These are phyloP conservation scores for Phymorhynchus buccinoides DNA, from an alignment of 1,140 invertebrate genomes.

Conservation along the genomic window DNA sequence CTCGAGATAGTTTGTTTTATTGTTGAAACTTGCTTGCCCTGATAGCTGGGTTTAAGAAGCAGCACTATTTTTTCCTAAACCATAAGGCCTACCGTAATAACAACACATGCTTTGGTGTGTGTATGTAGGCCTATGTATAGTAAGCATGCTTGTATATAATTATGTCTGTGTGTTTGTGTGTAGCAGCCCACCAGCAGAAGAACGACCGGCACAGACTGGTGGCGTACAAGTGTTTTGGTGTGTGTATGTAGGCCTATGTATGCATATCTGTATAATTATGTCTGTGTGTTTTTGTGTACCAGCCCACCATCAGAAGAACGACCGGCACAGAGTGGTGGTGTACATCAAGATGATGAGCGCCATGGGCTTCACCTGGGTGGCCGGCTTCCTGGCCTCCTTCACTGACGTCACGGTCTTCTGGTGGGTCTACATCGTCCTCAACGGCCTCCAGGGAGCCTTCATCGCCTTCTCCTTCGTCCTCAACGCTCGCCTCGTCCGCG, in stretches of 20 bases:
- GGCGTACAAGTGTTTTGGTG: background rate
- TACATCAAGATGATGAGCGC: constrained; percentile 76
- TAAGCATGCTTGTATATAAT: background rate
- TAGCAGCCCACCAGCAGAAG: too few relatives aligned
- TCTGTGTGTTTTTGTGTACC: background rate
- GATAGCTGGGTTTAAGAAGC: too few relatives aligned
- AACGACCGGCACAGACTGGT: too few relatives aligned
- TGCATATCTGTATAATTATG: background rate
- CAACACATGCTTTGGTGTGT: background rate
- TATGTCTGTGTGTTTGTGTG: background rate
- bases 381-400: constrained; percentile 73
- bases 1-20: too few relatives aligned
- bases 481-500: constrained; percentile 22
- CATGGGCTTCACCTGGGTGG: constrained; percentile 76
- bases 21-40: background rate
- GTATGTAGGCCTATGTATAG: background rate
- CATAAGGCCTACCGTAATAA: too few relatives aligned
- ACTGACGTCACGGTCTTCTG: constrained; percentile 55
- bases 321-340: constrained; percentile 70
- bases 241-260: background rate
- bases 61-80: too few relatives aligned
- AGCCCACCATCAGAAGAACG: constrained; percentile 44
- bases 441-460: constrained; percentile 71
- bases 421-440: constrained; percentile 73
- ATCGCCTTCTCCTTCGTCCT: constrained; percentile 55